Evolutionary conservation across 2,888 invertebrate genomes (phyloP), one percentile per base, ranked within the genome.

Genomic region (Epinotia brunnichana): DNA sequence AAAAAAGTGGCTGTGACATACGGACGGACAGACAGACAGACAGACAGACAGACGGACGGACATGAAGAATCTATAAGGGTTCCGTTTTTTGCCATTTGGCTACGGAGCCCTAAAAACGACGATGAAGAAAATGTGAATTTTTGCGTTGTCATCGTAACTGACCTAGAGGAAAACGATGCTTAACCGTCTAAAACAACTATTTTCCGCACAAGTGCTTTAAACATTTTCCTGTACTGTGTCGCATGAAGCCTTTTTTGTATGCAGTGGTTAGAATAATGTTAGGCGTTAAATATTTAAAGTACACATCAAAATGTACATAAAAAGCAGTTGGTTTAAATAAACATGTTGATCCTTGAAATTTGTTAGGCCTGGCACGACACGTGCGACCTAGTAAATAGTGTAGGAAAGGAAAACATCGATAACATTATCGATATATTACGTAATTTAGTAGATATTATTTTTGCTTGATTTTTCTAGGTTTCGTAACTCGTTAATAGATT

Each of bases 281-380:
- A 41, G 60, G n/a, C 15, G 60, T 19, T 61, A 44, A 44, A 21
- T 61, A 61, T 44, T 10, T n/a, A 44, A 44, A 21, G 2, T 11
- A 9, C n/a, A 39, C 41, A 21, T 44, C n/a, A 59, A 51, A 29
- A 51, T n/a, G 51, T 51, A 63, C 63, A 51, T 51, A 35, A 63
- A 63, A 17, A 51, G 24, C 51, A 35, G 51, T n/a, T 51, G 35
- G 51, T 63, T 51, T 63, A 53, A 63, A 63, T 63, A 63, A 63
- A 35, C 51, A 63, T 15, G 64, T 48, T 9, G 21, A 59, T 35
- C 59, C 60, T 69, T 60, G 51, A 68, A 60, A 69, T 60, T 51
- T 51, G 48, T 35, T 39, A 53, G 35, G 59, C 19, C 35, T 60
- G 60, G 19, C 21, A n/a, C 35, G 53, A 35, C 69, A 69, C 69